These are phyloP conservation scores for Zosterops lateralis DNA, from an alignment of 2,113 vertebrate genomes.

Conservation along the genomic window DNA sequence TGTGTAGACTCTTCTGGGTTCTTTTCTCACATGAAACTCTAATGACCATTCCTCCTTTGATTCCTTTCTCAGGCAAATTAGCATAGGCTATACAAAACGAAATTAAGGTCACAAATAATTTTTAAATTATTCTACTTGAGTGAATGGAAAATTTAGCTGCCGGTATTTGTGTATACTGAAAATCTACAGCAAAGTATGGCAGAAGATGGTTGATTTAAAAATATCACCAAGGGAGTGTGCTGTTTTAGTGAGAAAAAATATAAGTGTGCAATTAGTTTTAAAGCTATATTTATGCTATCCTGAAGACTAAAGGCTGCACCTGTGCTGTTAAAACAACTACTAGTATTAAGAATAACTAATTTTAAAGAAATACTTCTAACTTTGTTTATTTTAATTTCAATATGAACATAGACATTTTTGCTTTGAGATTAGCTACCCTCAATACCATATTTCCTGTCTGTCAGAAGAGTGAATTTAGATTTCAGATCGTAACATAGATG, in stretches of 20 bases:
- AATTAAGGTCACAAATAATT: slow-evolving; percentile 32
- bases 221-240: not conserved
- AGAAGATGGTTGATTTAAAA: not conserved
- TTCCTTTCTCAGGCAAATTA: slow-evolving; percentile 26
- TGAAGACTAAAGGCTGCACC: not conserved
- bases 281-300: not conserved
- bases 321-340: not conserved
- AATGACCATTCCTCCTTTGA: not conserved
- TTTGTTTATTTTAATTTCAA: not conserved
- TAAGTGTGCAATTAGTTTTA: not conserved
- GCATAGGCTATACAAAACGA: not conserved
- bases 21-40: slow-evolving; percentile 9
- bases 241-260: not conserved
- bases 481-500: not conserved
- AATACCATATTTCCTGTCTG: not conserved
- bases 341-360: not conserved
- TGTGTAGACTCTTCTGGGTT: slow-evolving; percentile 15
- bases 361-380: not conserved
- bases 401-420: not conserved
- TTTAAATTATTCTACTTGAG: not conserved
- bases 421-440: not conserved
- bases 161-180: not conserved
- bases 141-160: not conserved
- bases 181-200: not conserved
- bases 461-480: not conserved